These are phyloP conservation scores for Kryptopterus vitreolus DNA, from an alignment of 2,797 vertebrate species.

Conservation along the genomic window DNA sequence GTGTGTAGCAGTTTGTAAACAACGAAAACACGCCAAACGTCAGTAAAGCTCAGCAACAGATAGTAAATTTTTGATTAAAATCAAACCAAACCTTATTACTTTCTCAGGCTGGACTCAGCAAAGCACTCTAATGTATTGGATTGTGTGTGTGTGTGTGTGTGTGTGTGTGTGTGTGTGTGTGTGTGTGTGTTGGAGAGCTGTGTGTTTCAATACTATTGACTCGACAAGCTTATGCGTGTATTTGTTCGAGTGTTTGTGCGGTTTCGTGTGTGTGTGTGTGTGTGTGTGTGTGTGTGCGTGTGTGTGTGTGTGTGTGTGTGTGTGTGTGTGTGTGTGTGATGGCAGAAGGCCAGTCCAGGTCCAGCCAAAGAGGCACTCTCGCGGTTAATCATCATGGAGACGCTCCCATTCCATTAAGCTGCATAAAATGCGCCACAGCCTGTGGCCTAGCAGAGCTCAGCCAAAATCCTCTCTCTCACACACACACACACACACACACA, in stretches of 20 bases:
- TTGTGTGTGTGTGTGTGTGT: conserved; percentile 26
- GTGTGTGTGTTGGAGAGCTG: conserved; percentile 33
- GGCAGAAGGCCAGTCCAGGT: conserved; percentile 31
- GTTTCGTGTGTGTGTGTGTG: not conserved
- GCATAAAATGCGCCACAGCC: conserved; percentile 40
- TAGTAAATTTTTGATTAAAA: conserved; percentile 46
- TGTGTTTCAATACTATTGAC: conserved; percentile 31
- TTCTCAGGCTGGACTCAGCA: conserved; percentile 45
- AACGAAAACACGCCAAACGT: not conserved
- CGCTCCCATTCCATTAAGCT: conserved; percentile 53
- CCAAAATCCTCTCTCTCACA: conserved; percentile 23
- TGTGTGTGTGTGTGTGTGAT: not conserved
- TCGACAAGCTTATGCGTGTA: not conserved
- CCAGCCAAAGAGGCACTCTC: conserved; percentile 38
- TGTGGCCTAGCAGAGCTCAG: conserved; percentile 33
- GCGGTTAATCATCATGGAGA: conserved; percentile 50
- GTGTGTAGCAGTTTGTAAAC: conserved; percentile 30
- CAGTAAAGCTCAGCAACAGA: conserved; percentile 24
- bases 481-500: conserved; percentile 26
- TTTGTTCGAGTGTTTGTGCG: not conserved
- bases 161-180: conserved; percentile 12
- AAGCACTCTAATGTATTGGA: conserved; percentile 52
- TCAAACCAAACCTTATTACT: conserved; percentile 39
- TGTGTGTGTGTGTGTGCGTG: conserved; percentile 12
- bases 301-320: conserved; percentile 16